phyloP scores from a whole-genome alignment of 1,140 invertebrate species.

The Protaetia brevitarsis region DNA sequence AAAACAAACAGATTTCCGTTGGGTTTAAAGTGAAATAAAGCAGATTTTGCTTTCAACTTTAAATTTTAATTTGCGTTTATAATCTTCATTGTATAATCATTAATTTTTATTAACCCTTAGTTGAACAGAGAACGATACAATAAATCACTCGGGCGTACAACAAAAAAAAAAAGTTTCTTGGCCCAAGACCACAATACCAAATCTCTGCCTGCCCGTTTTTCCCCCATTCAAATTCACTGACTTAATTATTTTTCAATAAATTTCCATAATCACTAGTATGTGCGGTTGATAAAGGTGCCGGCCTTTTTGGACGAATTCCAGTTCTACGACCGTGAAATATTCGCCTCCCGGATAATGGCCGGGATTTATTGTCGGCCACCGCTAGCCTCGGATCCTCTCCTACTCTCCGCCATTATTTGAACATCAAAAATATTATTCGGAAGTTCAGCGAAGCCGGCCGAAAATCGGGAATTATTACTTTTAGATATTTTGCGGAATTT shows the following conservation, averaged over 20 bases:
- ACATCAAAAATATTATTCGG: slow-evolving; percentile 1
- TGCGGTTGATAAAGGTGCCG: slow-evolving; percentile 12
- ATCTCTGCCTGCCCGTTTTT: background rate
- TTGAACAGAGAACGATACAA: background rate
- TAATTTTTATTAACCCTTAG: background rate
- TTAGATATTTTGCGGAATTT: background rate
- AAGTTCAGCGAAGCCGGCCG: background rate
- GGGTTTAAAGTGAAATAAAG: too few relatives aligned
- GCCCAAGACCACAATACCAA: background rate
- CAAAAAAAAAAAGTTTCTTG: background rate
- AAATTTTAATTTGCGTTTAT: too few relatives aligned
- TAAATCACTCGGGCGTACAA: background rate
- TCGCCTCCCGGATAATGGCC: background rate
- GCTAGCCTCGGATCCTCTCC: background rate
- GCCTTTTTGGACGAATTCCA: slow-evolving; percentile 7
- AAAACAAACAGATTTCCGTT: too few relatives aligned
- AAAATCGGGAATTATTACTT: background rate
- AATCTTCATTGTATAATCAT: background rate
- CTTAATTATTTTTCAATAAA: slow-evolving; percentile 16
- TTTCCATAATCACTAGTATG: slow-evolving; percentile 13
- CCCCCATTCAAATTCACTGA: slow-evolving; percentile 15
- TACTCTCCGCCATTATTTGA: background rate
- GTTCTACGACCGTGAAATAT: slow-evolving; percentile 1
- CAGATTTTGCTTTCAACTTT: too few relatives aligned
- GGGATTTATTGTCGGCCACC: background rate